A percentile compares a stretch with the other conserved stretches of the same genome.
Conservation (phyloP, 1,140 invertebrate genomes). For the Tachypleus tridentatus region DNA sequence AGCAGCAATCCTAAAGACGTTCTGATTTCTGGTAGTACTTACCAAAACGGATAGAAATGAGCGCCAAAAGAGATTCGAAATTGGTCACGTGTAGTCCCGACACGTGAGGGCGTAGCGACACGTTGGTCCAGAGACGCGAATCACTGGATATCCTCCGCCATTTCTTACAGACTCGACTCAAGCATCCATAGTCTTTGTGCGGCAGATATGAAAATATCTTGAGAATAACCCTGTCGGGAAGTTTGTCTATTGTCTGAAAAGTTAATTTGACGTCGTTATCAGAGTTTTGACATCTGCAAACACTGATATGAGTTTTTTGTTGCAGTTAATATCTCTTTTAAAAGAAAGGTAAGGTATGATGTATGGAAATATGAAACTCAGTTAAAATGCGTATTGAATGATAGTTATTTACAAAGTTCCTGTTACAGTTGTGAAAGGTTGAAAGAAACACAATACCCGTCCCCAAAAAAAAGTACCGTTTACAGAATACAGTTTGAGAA, state of each 20-base stretch:
- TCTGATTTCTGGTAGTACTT: slow-evolving; percentile 1
- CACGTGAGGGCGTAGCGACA: slow-evolving; percentile 91
- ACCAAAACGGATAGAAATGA: slow-evolving; percentile 42
- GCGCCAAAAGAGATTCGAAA: slow-evolving; percentile 60
- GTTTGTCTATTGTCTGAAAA: slow-evolving; percentile 83
- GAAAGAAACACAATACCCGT: no score
- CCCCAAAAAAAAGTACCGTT: no score
- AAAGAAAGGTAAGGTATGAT: no score
- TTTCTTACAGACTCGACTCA: slow-evolving; percentile 79
- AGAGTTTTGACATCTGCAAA: no score
- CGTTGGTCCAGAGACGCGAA: slow-evolving; percentile 80
- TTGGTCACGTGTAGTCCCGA: slow-evolving; percentile 83
- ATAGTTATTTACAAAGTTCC: no score
- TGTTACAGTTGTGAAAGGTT: no score
- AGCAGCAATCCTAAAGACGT: neutral
- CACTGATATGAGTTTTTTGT: no score
- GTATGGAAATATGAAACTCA: no score
- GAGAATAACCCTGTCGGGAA: slow-evolving; percentile 93
- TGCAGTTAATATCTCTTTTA: no score
- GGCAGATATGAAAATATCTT: slow-evolving; percentile 88
- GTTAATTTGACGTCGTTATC: neutral
- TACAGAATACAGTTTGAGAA: no score
- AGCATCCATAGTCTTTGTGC: slow-evolving; percentile 81
- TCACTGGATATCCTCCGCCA: slow-evolving; percentile 91
- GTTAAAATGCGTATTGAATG: no score